Base-by-base conservation (phyloP, 2,797 vertebrate species). In the Lacerta agilis region DNA sequence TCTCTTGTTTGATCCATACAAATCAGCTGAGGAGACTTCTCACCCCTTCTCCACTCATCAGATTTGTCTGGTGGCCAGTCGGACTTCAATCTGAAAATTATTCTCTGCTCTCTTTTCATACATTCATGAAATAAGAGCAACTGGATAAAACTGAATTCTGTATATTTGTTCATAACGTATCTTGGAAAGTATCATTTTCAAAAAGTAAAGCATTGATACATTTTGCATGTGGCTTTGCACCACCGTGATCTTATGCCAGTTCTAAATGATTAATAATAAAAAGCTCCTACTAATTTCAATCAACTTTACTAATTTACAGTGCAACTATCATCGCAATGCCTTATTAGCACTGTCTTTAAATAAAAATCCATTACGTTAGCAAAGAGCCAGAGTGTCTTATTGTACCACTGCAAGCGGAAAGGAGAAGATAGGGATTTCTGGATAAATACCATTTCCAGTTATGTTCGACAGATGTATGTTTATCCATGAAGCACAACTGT, bases 301-400 rank as follows among this genome's bases (percentile, higher is more conserved):
- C 1, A 90, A 89, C 88, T 92, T 87, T 83, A 90, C 72, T 90
- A 81, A 94, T 90, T 92, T 91, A 91, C 66, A 88, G 0, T 67
- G 33, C 0, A 0, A 80, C 89, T 89, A 91, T 4, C 82, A 93
- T 73, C 86, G 58, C 76, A 92, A 20, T 91, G 82, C 27, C 27
- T 92, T 92, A 82, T 94, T 83, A 92, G 41, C 2, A 49, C 0
- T 72, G 81, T 61, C 86, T 84, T 86, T 80, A 55, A 69, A 86
- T 81, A 61, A 76, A 81, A 82, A 64, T 17, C 27, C 64, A 80
- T 76, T 85, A 64, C 85, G 25, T 85, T 80, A 90, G 29, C n/a
- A 81, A 45, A 77, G 11, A 80, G 61, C 66, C 38, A 41, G 29
- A 77, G 10, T 82, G 10, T 27, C 49, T 43, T 76, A 77, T 29